These are phyloP conservation scores for Hyppa rectilinea DNA, from an alignment of 2,888 invertebrate genomes.

Conservation along the genomic window DNA sequence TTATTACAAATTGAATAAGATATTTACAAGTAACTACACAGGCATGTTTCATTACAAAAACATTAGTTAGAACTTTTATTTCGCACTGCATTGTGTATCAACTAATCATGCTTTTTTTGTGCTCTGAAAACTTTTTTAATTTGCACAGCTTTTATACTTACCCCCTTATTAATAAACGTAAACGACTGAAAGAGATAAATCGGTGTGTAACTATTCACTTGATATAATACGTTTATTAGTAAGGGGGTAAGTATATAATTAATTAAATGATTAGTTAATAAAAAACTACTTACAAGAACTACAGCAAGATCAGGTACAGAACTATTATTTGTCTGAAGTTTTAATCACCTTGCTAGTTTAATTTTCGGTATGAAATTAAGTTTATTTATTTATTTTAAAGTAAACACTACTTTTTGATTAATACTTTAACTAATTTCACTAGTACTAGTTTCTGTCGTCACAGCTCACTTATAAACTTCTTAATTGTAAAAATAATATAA, in stretches of 20 bases:
- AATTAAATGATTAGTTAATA: neutral
- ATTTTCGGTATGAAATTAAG: neutral
- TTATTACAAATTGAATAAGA: too few relatives aligned
- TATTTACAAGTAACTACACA: neutral
- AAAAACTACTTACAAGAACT: slow-evolving; percentile 23
- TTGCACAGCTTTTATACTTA: slow-evolving; percentile 7
- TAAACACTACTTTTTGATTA: neutral
- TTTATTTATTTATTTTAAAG: neutral
- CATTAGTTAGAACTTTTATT: neutral
- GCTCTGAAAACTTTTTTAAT: neutral
- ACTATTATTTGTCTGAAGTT: neutral
- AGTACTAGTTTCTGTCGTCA: neutral
- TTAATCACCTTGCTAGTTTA: slow-evolving; percentile 9
- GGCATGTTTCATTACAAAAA: neutral
- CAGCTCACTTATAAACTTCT: slow-evolving; percentile 16
- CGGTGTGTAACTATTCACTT: too few relatives aligned
- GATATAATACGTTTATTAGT: too few relatives aligned
- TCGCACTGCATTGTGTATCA: slow-evolving; percentile 6
- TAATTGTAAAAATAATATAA: too few relatives aligned
- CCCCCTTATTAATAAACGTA: too few relatives aligned
- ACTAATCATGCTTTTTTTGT: neutral
- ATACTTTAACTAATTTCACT: neutral
- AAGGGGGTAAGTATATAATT: too few relatives aligned
- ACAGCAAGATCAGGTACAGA: neutral
- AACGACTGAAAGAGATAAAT: too few relatives aligned